These are phyloP conservation scores for Salminus brasiliensis DNA, from an alignment of 2,113 vertebrate species.

Conservation along the genomic window DNA sequence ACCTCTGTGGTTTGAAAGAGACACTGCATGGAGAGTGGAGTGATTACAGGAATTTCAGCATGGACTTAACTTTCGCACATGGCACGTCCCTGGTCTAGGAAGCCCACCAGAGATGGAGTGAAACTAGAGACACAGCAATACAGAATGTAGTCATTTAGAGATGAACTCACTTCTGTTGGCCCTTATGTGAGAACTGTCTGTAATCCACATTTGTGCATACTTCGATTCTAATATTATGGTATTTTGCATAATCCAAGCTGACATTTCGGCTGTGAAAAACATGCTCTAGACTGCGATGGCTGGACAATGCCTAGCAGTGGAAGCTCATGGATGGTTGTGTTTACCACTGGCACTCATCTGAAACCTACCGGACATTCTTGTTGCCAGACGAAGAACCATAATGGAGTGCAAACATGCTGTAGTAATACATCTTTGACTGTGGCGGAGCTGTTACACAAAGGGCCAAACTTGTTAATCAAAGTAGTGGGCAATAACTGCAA, in stretches of 20 bases:
- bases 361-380: constrained; percentile 70
- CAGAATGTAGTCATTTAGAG: no score
- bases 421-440: constrained; percentile 29
- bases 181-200: neutral
- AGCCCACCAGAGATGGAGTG: neutral
- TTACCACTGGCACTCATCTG: constrained; percentile 65
- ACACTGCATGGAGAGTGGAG: neutral
- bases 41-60: neutral
- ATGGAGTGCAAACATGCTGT: constrained; percentile 52
- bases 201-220: neutral
- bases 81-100: neutral
- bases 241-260: neutral
- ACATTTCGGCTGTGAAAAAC: neutral
- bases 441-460: no score
- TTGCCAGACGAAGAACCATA: constrained; percentile 62
- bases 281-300: constrained; percentile 26
- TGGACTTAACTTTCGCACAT: neutral
- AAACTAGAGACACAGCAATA: neutral
- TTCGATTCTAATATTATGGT: neutral
- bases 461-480: no score
- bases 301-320: constrained; percentile 52
- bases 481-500: no score
- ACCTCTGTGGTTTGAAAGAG: neutral
- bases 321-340: constrained; percentile 49
- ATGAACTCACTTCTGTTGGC: neutral